Base-by-base conservation (phyloP, 2,113 vertebrate species). In the Salvator merianae region DNA sequence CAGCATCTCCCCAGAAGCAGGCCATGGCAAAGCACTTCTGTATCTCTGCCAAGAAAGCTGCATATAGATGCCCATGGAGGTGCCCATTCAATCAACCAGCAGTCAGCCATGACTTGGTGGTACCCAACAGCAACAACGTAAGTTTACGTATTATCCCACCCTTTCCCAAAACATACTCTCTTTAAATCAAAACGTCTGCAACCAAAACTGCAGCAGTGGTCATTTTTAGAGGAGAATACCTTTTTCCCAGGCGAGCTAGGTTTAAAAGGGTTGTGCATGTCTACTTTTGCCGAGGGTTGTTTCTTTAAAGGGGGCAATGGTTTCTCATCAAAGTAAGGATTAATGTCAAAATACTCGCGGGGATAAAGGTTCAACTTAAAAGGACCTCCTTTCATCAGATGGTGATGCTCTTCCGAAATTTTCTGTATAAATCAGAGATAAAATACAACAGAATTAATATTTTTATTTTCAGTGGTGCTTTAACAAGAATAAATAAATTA, bases 231-330 rank as follows among this genome's bases (percentile, higher is more conserved):
- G 66, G 71, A 65, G 34, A 87, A 85, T 88, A 97, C 97, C 94
- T 93, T 96, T 94, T 98, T 98, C 86, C 95, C 93, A 66, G 97
- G 98, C 88, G 97, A 98, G 55, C 95, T 84, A n/a, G 97, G 97
- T 84, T 96, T 98, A 91, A 99, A 99, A 43, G 97, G 94, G 4
- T 70, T 77, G 5, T 4, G 32, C 84, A 50, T 13, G 55, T 16
- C 2, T 32, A 14, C 0, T 76, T 91, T 90, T 92, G 90, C 84
- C 72, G 86, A 79, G 22, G 79, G 88, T 47, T 47, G 47, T 65
- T 85, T 96, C 72, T 93, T 96, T 84, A 94, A 65, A 47, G 95
- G 95, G 74, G 96, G 95, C 38, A 97, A 89, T 66, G 95, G 71
- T 86, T 93, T 96, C 70, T 97, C 94, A 83, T 13, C 82, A 32